Conservation (phyloP, 2,888 invertebrate species). For the Oscheius onirici region DNA sequence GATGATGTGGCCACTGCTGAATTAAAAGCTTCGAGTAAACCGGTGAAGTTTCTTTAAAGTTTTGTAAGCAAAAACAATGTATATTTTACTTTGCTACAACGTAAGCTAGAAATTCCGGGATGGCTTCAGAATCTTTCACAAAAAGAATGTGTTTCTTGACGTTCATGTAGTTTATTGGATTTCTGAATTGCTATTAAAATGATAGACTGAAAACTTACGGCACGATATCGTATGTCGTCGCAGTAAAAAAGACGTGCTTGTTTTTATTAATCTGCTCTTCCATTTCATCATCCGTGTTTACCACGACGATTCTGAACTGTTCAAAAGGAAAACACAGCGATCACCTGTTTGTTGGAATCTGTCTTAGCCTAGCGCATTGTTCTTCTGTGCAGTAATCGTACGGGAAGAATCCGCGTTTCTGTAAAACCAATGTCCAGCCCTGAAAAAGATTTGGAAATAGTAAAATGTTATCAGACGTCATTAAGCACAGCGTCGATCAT, state of each 20-base stretch:
- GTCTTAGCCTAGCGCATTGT: slow-evolving; percentile 38
- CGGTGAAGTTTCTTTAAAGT: slow-evolving; percentile 39
- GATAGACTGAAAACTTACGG: slow-evolving; percentile 5
- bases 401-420: slow-evolving; percentile 49
- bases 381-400: slow-evolving; percentile 38
- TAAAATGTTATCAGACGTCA: not conserved
- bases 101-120: slow-evolving; percentile 45
- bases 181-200: not conserved
- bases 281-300: slow-evolving; percentile 40
- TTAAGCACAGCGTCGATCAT: slow-evolving; percentile 43
- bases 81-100: slow-evolving; percentile 42
- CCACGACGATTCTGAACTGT: not conserved
- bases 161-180: slow-evolving; percentile 22
- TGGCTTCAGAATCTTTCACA: slow-evolving; percentile 41
- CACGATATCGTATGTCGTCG: slow-evolving; percentile 39
- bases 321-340: too few relatives aligned
- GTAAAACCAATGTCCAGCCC: slow-evolving; percentile 47
- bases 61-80: not conserved
- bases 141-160: slow-evolving; percentile 37
- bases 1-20: slow-evolving; percentile 39
- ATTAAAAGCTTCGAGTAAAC: slow-evolving; percentile 45
- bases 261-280: slow-evolving; percentile 20
- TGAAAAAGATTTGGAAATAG: slow-evolving; percentile 6
- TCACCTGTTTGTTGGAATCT: slow-evolving; percentile 19
- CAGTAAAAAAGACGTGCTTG: slow-evolving; percentile 41